Base-by-base conservation (phyloP, 2,797 vertebrate genomes). In the Acomys russatus region DNA sequence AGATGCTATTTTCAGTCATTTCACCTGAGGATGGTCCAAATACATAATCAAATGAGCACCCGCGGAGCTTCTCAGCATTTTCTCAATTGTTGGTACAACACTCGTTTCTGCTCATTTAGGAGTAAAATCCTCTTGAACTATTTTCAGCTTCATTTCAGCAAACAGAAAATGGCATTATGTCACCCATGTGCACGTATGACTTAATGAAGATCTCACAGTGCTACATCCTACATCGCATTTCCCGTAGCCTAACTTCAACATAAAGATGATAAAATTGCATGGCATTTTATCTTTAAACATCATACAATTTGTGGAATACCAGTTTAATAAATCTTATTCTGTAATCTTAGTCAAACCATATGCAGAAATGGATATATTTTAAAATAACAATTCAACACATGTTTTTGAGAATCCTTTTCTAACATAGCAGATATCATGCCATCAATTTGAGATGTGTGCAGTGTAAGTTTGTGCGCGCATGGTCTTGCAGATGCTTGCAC, bases 331-430 rank as follows among this genome's bases (percentile, higher is more conserved):
- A 93, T 82, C 64, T 30, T 79, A 25, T 79, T 88, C 38, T 71
- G 20, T 51, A 66, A 88, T 84, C 51, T 54, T 23, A 30, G 68
- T 70, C 51, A 77, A 61, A 77, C 49, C 35, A 92, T 56, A 85
- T 15, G 63, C 35, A 96, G 74, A 63, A 88, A 83, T 35, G 54
- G 1, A 35, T 56, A 22, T 9, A 38, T 93, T 84, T 73, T 97
- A 97, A 91, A 82, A 84, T 85, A 63, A 9, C 56, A 74, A 22
- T 95, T 96, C 82, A 88, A 85, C 30, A 88, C 28, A 73, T 71
- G 54, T 59, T 96, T 96, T 92, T 87, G 5, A 35, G 76, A 91
- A 68, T 73, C 92, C 68, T 66, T 64, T 95, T 8, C 51, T 76
- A 35, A 80, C 79, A 79, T 95, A 96, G 68, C 0, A 80, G 56